Evolutionary conservation across 1,140 invertebrate species (phyloP).

Genomic region (Temnothorax curvispinosus): DNA sequence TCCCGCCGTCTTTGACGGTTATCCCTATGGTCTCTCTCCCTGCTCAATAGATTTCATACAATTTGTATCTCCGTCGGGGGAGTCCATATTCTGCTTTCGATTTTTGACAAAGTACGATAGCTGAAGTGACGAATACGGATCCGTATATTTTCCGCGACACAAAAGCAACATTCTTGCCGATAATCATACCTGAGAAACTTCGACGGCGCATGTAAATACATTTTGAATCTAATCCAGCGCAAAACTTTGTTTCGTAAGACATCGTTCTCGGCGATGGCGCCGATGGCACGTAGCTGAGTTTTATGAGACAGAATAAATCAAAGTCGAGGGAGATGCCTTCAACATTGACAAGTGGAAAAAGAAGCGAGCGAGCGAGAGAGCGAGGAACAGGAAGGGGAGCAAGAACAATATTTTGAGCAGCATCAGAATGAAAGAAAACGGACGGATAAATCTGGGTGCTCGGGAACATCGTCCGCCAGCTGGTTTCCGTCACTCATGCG

Average conservation of each 20-base stretch:
- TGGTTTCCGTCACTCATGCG: slow-evolving; percentile 81
- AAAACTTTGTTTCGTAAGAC: background rate
- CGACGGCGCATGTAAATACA: background rate
- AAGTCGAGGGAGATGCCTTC: background rate
- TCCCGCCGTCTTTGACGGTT: background rate
- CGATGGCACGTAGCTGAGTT: background rate
- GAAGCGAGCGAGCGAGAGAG: background rate
- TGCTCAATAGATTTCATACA: slow-evolving; percentile 33
- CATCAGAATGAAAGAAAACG: slow-evolving; percentile 74
- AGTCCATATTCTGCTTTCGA: slow-evolving; percentile 9
- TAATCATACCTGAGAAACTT: background rate
- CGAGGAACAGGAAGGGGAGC: slow-evolving; percentile 16
- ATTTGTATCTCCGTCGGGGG: slow-evolving; percentile 45
- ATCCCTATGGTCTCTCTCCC: background rate
- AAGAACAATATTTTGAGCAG: slow-evolving; percentile 66
- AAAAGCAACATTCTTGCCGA: background rate
- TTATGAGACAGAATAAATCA: background rate
- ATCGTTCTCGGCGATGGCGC: background rate
- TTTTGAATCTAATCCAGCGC: background rate
- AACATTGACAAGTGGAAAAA: slow-evolving; percentile 13
- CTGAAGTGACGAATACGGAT: background rate
- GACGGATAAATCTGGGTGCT: slow-evolving; percentile 72
- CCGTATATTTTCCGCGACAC: background rate
- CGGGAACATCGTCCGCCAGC: slow-evolving; percentile 77
- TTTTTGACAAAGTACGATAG: background rate